Percentiles rank a stretch among this genome's conserved stretches.
Evolutionary conservation across 2,113 vertebrate species (phyloP).

Genomic region (Hemiprocne comata): DNA sequence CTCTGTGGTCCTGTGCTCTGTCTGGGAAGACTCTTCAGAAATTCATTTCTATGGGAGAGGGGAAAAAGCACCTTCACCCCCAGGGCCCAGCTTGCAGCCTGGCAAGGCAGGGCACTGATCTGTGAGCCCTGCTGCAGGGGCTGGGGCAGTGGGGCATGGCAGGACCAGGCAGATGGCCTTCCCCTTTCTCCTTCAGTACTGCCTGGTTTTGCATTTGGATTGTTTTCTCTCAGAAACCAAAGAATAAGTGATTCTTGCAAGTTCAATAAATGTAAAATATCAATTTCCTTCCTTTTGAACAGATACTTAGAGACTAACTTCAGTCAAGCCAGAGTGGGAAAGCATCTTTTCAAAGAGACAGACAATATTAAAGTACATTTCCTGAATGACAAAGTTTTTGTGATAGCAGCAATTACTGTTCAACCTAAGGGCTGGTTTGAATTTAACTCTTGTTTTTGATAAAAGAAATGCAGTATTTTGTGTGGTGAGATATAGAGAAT

Average conservation of each 20-base stretch:
- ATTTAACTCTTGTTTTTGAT: neutral
- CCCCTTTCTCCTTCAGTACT: neutral
- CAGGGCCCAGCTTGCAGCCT: rapidly evolving
- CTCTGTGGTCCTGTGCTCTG: rapidly evolving
- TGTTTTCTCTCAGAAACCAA: neutral
- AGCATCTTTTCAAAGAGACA: neutral
- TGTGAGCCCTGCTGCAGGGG: neutral
- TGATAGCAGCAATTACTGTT: neutral
- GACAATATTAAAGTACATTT: neutral
- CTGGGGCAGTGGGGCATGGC: neutral
- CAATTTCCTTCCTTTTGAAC: neutral
- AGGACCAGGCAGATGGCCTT: rapidly evolving
- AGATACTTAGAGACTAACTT: neutral
- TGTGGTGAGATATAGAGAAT: neutral
- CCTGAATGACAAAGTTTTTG: neutral
- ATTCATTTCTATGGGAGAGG: rapidly evolving
- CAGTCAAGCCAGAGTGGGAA: neutral
- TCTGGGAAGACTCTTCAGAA: neutral
- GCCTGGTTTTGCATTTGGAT: neutral
- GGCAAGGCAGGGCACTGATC: rapidly evolving
- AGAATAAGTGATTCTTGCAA: neutral
- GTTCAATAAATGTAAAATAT: neutral
- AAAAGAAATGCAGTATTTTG: neutral
- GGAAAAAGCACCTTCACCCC: rapidly evolving
- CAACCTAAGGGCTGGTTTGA: neutral